phyloP scores from a whole-genome alignment of 92 coral and sea anemone genomes.

The Epizoanthus illoricatus region DNA sequence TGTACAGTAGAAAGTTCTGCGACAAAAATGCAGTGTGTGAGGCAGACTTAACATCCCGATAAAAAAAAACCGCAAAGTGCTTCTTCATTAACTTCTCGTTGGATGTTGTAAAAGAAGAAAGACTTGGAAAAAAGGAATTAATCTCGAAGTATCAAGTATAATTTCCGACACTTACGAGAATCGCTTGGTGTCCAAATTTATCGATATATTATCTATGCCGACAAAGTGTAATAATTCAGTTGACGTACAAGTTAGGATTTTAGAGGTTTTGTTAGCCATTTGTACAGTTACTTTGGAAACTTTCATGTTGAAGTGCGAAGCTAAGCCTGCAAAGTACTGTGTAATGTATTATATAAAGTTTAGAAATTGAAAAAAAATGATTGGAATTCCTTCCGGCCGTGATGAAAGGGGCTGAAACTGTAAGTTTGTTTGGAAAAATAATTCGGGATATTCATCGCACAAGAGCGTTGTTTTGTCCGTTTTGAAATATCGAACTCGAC shows the following conservation, averaged over 20 bases:
- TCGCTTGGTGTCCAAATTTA: conserved; percentile 19
- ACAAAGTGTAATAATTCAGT: neutral
- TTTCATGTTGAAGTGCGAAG: neutral
- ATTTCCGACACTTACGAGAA: neutral
- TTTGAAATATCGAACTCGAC: no score
- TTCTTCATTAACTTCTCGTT: neutral
- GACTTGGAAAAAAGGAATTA: neutral
- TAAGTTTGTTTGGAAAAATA: no score
- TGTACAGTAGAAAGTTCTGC: no score
- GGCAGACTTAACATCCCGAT: neutral
- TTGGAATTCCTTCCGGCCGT: neutral
- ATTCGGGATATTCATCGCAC: no score
- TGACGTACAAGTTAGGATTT: no score
- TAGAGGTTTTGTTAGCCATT: no score
- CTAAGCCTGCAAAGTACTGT: neutral
- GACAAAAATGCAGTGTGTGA: no score
- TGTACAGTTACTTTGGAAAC: neutral
- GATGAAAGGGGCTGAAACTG: no score
- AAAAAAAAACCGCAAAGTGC: neutral
- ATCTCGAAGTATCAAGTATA: neutral
- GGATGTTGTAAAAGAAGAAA: neutral
- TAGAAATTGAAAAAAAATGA: no score
- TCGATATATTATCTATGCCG: no score
- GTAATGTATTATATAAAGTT: neutral
- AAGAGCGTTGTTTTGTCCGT: no score